Conservation (phyloP, 2,113 vertebrate genomes). For the Notiomystis cincta region DNA sequence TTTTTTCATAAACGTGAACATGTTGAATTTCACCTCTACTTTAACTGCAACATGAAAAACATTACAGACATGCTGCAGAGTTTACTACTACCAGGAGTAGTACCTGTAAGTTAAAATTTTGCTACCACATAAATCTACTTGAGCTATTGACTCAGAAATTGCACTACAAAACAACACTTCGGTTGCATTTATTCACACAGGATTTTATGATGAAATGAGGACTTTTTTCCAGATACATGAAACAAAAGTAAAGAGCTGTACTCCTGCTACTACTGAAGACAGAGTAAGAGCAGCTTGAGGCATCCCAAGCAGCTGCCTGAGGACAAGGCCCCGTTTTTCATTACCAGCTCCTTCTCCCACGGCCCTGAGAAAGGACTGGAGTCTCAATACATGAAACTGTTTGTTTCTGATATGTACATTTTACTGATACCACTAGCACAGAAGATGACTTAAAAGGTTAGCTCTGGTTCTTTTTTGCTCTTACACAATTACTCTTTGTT, state of each 20-base stretch:
- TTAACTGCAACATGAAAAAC: not conserved
- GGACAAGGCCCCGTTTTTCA: not conserved
- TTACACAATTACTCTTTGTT: accelerated
- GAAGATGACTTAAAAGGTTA: not conserved
- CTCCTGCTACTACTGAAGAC: not conserved
- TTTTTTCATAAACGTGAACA: accelerated
- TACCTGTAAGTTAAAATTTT: accelerated
- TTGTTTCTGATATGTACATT: accelerated
- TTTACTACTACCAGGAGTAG: not conserved
- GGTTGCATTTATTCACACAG: not conserved
- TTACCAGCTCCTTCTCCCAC: not conserved
- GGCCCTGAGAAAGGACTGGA: accelerated
- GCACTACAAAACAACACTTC: not conserved
- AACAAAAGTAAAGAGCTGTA: not conserved
- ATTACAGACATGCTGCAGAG: not conserved
- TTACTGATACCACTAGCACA: not conserved
- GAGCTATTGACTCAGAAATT: not conserved
- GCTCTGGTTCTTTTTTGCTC: not conserved
- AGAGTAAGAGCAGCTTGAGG: not conserved
- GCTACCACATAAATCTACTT: not conserved
- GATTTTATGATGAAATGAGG: not conserved
- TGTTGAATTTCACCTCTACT: not conserved
- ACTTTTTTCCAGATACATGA: not conserved
- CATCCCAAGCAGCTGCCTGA: not conserved
- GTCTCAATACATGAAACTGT: not conserved